phyloP scores from a whole-genome alignment of 2,888 invertebrate species.

The Phlogophora meticulosa region DNA sequence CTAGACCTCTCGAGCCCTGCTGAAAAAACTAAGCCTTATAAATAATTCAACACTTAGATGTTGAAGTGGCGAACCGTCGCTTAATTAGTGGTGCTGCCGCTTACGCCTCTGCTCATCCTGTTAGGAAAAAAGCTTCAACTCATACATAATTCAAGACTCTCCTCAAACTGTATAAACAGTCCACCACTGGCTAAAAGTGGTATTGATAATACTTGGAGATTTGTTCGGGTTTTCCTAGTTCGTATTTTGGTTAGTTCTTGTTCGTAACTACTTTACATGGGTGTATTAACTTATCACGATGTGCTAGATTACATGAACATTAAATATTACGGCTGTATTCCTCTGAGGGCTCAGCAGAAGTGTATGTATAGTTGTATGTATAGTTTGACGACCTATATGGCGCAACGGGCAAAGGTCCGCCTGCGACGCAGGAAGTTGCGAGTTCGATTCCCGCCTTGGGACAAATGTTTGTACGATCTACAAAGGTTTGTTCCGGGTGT shows the following conservation, averaged over 20 bases:
- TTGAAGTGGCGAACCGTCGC: conserved; percentile 52
- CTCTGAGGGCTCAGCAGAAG: too few relatives aligned
- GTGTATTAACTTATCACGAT: neutral
- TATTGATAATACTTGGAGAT: conserved; percentile 47
- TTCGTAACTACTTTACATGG: neutral
- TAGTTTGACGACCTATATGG: too few relatives aligned
- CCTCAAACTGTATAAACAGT: conserved; percentile 53
- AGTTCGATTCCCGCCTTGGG: too few relatives aligned
- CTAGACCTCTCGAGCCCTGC: conserved; percentile 23
- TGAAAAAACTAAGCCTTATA: conserved; percentile 51
- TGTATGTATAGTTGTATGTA: too few relatives aligned
- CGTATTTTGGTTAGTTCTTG: conserved; percentile 8
- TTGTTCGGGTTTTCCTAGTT: conserved; percentile 11
- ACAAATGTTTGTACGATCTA: too few relatives aligned
- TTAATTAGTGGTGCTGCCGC: conserved; percentile 52
- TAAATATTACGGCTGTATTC: too few relatives aligned
- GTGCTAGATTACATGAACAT: too few relatives aligned
- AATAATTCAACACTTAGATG: conserved; percentile 48
- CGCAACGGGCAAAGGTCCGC: too few relatives aligned
- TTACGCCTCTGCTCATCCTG: conserved; percentile 54
- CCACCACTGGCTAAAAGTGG: conserved; percentile 42
- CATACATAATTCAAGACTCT: conserved; percentile 50
- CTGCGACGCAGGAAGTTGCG: too few relatives aligned
- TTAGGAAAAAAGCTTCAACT: conserved; percentile 55
- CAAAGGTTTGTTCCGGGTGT: too few relatives aligned